Base-by-base conservation (phyloP, 2,113 vertebrate genomes). In the Trichomycterus rosablanca region DNA sequence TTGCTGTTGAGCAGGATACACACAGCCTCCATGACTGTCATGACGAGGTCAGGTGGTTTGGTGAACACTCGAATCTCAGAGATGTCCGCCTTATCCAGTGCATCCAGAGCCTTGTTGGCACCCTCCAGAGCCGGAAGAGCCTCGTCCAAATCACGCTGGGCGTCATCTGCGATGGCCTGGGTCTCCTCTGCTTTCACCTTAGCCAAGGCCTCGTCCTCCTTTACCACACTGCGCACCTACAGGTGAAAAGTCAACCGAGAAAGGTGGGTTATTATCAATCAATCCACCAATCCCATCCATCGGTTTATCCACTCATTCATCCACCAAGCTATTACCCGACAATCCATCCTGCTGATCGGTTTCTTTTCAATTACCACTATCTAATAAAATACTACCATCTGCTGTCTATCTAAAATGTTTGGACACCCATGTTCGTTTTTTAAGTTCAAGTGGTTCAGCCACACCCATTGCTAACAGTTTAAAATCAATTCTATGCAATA, bases 71-170 rank as follows among this genome's bases (percentile, higher is more conserved):
- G 81, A 50, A 93, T 86, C 83, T 93, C 91, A 28, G 91, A 88
- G 65, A 95, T 93, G 70, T 90, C 89, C 1, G 87, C 87, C 74
- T 89, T 95, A 74, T 94, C 84, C 43, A 95, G 81, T n/a, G 91
- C 84, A 26, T 83, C 86, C 42, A 93, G 82, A 0, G 89, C 88
- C 68, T 77, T 89, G 54, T 88, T 91, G 65, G 89, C 88, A 5
- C 82, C 74, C 0, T 93, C 87, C 5, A 93, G 78, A 12, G 88
- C 88, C 0, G 89, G 88, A 4, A 95, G 71, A 1, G 90, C 90
- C 68, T 92, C 87, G 32, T 91, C 83, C 55, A 94, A 81, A 51
- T 93, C 91, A 46, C 80, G 78, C 51, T 92, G 89, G 30, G 89
- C 87, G 35, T 94, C 89, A 3, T 86, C 84, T 1, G 87, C 89